phyloP scores from a whole-genome alignment of 2,113 vertebrate genomes.

The Nannobrachium achirus region DNA sequence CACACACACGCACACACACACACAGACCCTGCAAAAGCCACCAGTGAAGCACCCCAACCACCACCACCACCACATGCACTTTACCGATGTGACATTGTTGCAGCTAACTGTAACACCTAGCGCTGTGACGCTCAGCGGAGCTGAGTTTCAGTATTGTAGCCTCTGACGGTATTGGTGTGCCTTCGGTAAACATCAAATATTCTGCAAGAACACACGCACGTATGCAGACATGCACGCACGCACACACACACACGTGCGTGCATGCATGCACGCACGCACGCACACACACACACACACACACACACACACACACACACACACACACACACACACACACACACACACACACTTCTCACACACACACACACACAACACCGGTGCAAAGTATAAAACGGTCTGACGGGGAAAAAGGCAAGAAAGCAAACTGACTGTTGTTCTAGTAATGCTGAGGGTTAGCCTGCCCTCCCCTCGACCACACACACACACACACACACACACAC shows the following conservation, averaged over 20 bases:
- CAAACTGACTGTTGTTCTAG: no score
- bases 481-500: not conserved
- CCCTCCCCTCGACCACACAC: no score
- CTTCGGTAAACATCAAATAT: constrained; percentile 28
- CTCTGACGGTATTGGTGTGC: constrained; percentile 43
- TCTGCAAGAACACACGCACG: not conserved
- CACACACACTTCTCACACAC: no score
- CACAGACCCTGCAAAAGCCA: not conserved
- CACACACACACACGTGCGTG: no score
- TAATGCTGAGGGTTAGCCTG: no score
- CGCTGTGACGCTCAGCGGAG: not conserved
- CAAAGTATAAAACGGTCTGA: no score
- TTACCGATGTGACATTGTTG: not conserved
- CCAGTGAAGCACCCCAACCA: constrained; percentile 31
- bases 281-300: not conserved
- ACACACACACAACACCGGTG: no score
- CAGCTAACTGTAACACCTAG: not conserved
- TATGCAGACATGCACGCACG: no score
- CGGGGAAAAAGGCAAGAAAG: no score
- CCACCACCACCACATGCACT: not conserved
- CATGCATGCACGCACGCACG: not conserved
- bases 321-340: not conserved
- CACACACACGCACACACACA: constrained; percentile 1
- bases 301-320: no score
- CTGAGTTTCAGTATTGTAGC: not conserved